Conservation (phyloP, 2,797 vertebrate species). For the Gymnothorax reevesii region DNA sequence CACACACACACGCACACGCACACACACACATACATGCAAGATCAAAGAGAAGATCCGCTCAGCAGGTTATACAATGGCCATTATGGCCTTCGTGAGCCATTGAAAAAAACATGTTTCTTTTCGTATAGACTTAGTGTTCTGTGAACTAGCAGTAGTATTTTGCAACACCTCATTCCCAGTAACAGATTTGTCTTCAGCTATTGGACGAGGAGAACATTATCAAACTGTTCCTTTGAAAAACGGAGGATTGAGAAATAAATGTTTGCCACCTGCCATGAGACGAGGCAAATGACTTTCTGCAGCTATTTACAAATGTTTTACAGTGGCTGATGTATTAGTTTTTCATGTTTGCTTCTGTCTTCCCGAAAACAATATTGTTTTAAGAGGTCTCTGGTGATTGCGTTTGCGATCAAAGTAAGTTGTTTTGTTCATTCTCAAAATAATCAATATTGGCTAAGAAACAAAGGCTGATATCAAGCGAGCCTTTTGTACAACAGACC, state of each 20-base stretch:
- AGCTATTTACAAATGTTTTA: too few relatives aligned
- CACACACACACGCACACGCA: slow-evolving; percentile 10
- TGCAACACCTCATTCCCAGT: neutral
- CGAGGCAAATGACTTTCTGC: slow-evolving; percentile 22
- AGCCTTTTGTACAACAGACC: neutral
- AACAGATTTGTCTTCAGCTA: slow-evolving; percentile 24
- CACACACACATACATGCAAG: slow-evolving; percentile 32
- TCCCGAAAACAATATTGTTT: slow-evolving; percentile 9
- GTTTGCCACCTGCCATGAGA: slow-evolving; percentile 31
- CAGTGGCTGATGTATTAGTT: neutral
- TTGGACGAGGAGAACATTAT: slow-evolving; percentile 14
- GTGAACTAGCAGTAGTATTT: neutral
- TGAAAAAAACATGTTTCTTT: neutral
- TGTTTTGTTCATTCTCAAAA: slow-evolving; percentile 14
- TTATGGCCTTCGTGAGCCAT: slow-evolving; percentile 4
- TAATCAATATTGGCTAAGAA: slow-evolving; percentile 12
- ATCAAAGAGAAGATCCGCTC: neutral
- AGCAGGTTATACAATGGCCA: slow-evolving; percentile 18
- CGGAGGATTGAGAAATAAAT: slow-evolving; percentile 25
- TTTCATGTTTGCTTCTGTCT: slow-evolving; percentile 29
- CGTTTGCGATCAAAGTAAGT: slow-evolving; percentile 20
- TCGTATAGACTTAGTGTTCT: slow-evolving; percentile 15
- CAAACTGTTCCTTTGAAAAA: slow-evolving; percentile 20
- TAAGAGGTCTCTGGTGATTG: slow-evolving; percentile 23
- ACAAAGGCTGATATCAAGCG: neutral